Evolutionary conservation across 2,113 vertebrate genomes (phyloP), one percentile per base, ranked within the genome.

Genomic region (Thalassoma bifasciatum): DNA sequence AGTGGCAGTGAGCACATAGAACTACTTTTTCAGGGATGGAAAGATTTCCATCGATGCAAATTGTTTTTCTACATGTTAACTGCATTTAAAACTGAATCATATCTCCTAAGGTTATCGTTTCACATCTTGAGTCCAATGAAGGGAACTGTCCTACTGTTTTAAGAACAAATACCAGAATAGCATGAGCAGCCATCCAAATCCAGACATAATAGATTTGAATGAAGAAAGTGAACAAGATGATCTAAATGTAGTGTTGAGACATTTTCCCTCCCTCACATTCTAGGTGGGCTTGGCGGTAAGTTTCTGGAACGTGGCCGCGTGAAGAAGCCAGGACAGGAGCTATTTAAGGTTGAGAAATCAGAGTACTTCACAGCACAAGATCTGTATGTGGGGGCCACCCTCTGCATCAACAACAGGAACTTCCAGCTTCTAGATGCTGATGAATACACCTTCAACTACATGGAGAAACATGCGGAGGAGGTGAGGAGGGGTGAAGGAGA

Each of bases 391-490:
- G 97, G 98, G 85, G 93, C 94, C 21, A 91, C 47, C 54, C 54
- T 99, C 76, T 93, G 88, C 68, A 68, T 99, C 83, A 94, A 95
- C 87, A 94, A 93, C 24, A 89, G 93, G 71, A 47, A 84, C 47
- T 98, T 99, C 86, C 74, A 88, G 71, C 82, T 98, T 71, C 83
- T 96, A 62, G 94, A 93, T 79, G 96, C 96, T 10, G 96, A 98
- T 79, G 95, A 97, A 47, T 98, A 96, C 86, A 95, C 95, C 0
- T 91, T 97, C 61, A 94, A 73, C 58, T 98, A 96, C 86, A 97
- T 98, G 97, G 96, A 98, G 88, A 91, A 87, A 58, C 92, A 97
- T 87, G 75, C 92, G 53, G 87, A 96, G 75, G 95, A 95, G 95
- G 98, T 97, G 77, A 81, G 75, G 56, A 50, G n/a, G 19, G 1